Evolutionary conservation across 2,797 vertebrate genomes (phyloP).

Genomic region (Micromesistius poutassou): DNA sequence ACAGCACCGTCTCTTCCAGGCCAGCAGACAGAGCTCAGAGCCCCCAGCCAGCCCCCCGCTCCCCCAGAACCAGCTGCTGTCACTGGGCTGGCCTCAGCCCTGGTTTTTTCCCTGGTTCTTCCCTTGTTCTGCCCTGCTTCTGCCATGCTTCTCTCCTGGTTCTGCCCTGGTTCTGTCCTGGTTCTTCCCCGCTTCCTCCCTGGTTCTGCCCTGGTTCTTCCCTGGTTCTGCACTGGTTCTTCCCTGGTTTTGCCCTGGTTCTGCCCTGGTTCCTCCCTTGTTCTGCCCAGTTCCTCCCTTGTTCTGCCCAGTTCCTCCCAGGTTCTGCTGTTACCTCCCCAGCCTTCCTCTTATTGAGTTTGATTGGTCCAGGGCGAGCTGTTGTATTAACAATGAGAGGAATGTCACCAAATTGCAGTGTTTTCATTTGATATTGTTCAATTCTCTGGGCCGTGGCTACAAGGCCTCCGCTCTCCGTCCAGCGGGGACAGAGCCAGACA

Average conservation of each 20-base stretch:
- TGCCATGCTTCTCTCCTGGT: too few species aligned
- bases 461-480: slow-evolving; percentile 36
- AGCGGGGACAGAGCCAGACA: slow-evolving; percentile 39
- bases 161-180: too few species aligned
- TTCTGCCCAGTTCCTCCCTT: too few species aligned
- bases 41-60: slow-evolving; percentile 22
- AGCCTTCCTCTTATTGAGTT: slow-evolving; percentile 52
- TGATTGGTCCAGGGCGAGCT: slow-evolving; percentile 46
- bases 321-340: slow-evolving; percentile 51
- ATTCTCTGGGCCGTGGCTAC: slow-evolving; percentile 47
- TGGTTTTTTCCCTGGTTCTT: too few species aligned
- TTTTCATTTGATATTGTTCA: slow-evolving; percentile 53
- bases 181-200: too few species aligned
- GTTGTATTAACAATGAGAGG: slow-evolving; percentile 38
- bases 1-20: slow-evolving; percentile 50
- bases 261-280: too few species aligned
- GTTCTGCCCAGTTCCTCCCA: too few species aligned
- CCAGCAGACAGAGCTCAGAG: slow-evolving; percentile 39
- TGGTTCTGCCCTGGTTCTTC: too few species aligned
- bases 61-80: slow-evolving; percentile 37
- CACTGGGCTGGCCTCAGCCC: slow-evolving; percentile 39
- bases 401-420: slow-evolving; percentile 43
- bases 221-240: too few species aligned
- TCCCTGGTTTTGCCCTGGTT: too few species aligned
- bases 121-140: too few species aligned